Evolutionary conservation across 2,113 vertebrate genomes (phyloP).

Genomic region (Sinocyclocheilus anshuiensis): DNA sequence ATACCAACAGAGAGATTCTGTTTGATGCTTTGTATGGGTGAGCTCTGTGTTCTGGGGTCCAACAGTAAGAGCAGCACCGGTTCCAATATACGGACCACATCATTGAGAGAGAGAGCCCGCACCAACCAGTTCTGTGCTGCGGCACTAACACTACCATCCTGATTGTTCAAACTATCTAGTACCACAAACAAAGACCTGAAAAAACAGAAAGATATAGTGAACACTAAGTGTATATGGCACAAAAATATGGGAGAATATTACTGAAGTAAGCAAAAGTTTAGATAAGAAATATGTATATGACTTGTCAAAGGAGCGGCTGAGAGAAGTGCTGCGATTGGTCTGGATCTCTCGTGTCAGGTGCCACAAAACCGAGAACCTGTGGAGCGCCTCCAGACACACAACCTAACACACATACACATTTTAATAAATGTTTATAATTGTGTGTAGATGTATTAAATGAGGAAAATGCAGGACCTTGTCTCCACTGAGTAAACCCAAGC

Average conservation of each 20-base stretch:
- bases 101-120: constrained; percentile 87
- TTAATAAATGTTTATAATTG: constrained; percentile 4
- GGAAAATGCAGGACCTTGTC: constrained; percentile 80
- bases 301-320: constrained; percentile 94
- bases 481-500: constrained; percentile 83
- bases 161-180: constrained; percentile 87
- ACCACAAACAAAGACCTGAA: constrained; percentile 94
- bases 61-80: constrained; percentile 91
- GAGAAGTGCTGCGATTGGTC: constrained; percentile 84
- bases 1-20: constrained; percentile 82
- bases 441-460: background rate
- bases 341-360: constrained; percentile 95
- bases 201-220: constrained; percentile 31
- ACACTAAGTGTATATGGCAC: background rate
- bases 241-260: background rate
- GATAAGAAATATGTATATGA: constrained; percentile 58
- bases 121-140: constrained; percentile 93
- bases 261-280: background rate
- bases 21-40: constrained; percentile 83
- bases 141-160: constrained; percentile 86
- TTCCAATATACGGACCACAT: constrained; percentile 92
- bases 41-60: constrained; percentile 89
- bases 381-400: constrained; percentile 88
- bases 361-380: constrained; percentile 94
- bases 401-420: constrained; percentile 68